Conservation (phyloP, 1,140 invertebrate genomes). For the Eriosoma lanigerum region DNA sequence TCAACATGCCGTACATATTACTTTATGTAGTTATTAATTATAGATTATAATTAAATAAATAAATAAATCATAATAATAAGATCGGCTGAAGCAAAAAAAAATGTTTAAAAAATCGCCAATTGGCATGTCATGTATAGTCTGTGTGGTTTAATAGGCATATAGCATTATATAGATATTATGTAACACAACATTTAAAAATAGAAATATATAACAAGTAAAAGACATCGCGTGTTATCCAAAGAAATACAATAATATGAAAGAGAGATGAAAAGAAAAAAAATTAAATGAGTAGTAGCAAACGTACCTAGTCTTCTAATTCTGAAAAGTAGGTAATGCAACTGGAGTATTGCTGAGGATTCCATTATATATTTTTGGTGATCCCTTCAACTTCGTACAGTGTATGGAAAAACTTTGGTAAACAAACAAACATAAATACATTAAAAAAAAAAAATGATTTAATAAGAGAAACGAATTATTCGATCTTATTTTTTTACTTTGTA, state of each 20-base stretch:
- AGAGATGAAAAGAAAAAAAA: slow-evolving; percentile 39
- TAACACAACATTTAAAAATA: neutral
- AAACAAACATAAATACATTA: slow-evolving; percentile 42
- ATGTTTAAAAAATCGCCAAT: neutral
- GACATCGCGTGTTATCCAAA: slow-evolving; percentile 21
- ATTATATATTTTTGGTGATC: slow-evolving; percentile 38
- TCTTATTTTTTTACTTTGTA: neutral
- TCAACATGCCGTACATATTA: slow-evolving; percentile 8
- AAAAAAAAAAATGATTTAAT: slow-evolving; percentile 6
- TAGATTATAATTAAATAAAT: neutral
- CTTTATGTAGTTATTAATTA: neutral
- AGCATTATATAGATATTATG: slow-evolving; percentile 20
- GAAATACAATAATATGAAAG: slow-evolving; percentile 18
- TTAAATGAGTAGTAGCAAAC: slow-evolving; percentile 16
- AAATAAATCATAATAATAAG: neutral
- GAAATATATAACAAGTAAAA: slow-evolving; percentile 31
- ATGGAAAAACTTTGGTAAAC: slow-evolving; percentile 40
- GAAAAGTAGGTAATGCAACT: slow-evolving; percentile 51
- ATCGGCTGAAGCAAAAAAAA: slow-evolving; percentile 22
- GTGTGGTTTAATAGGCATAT: neutral
- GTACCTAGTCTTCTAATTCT: slow-evolving; percentile 52
- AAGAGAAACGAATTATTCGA: neutral
- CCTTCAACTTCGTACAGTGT: slow-evolving; percentile 47
- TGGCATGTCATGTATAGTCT: neutral
- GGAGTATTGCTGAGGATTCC: slow-evolving; percentile 45